Conservation (phyloP, 2,113 vertebrate genomes). For the Centrocercus urophasianus region DNA sequence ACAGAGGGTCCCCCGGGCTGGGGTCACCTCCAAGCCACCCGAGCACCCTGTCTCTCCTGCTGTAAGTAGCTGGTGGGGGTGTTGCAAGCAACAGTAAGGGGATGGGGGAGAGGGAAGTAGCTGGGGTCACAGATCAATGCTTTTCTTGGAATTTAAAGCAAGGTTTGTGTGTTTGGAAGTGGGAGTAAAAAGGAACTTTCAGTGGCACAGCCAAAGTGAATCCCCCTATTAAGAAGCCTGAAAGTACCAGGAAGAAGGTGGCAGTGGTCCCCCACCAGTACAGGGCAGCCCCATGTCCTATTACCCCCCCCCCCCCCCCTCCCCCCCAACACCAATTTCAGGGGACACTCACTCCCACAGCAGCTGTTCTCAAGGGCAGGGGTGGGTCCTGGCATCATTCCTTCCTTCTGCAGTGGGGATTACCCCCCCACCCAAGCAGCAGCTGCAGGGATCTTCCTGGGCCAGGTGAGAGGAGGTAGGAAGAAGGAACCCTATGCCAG, state of each 20-base stretch:
- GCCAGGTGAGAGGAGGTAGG: too few species aligned
- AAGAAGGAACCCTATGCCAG: background rate
- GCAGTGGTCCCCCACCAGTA: background rate
- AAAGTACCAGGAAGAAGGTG: background rate
- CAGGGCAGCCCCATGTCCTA: background rate
- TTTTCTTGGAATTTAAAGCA: background rate
- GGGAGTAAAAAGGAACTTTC: background rate
- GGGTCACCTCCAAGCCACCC: background rate
- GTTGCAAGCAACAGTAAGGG: fast-evolving
- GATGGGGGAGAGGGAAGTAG: too few species aligned
- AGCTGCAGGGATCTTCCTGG: fast-evolving
- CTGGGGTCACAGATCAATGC: fast-evolving
- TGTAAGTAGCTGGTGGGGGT: conserved; percentile 51
- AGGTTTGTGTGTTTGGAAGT: background rate
- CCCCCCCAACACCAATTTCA: background rate
- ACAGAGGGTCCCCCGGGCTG: background rate
- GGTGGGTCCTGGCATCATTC: background rate
- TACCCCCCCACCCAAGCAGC: background rate
- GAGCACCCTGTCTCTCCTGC: background rate
- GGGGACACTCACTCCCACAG: background rate
- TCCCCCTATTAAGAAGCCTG: background rate
- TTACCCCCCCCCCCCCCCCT: background rate
- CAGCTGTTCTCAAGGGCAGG: fast-evolving
- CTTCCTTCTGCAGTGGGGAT: background rate
- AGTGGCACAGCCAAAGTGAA: background rate